Conservation (phyloP, 2,797 vertebrate genomes). For the Rhinatrema bivittatum region DNA sequence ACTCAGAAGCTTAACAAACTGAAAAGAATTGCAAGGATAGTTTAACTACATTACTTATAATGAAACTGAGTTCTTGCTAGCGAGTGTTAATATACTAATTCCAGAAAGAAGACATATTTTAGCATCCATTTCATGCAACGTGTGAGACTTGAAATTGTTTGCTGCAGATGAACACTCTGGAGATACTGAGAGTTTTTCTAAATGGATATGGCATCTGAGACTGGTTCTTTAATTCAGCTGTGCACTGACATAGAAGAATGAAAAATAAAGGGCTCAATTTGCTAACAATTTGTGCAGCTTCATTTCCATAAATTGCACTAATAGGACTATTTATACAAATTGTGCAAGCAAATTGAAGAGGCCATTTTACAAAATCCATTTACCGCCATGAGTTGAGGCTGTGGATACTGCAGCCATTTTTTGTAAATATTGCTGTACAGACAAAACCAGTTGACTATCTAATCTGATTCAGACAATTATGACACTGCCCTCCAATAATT, state of each 20-base stretch:
- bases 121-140: conserved; percentile 12
- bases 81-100: not conserved
- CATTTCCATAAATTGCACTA: conserved; percentile 39
- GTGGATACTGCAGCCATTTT: conserved; percentile 25
- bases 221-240: conserved; percentile 16
- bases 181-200: not conserved
- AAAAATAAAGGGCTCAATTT: conserved; percentile 29
- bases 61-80: conserved; percentile 16
- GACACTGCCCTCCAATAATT: conserved; percentile 11
- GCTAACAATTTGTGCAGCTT: conserved; percentile 22
- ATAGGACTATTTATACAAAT: conserved; percentile 43
- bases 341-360: conserved; percentile 25
- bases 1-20: conserved; percentile 9
- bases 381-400: conserved; percentile 29
- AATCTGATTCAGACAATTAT: conserved; percentile 21
- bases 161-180: conserved; percentile 9
- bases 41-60: conserved; percentile 21
- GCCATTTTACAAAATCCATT: conserved; percentile 38
- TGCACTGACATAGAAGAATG: conserved; percentile 12
- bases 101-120: conserved; percentile 16
- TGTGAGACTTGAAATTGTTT: conserved; percentile 21
- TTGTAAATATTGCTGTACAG: conserved; percentile 21
- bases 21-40: conserved; percentile 12
- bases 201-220: conserved; percentile 10
- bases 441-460: conserved; percentile 31